A percentile compares a stretch with the other conserved stretches of the same genome.
Evolutionary conservation across 2,888 invertebrate genomes (phyloP).

Genomic region (Apodemia duryi): DNA sequence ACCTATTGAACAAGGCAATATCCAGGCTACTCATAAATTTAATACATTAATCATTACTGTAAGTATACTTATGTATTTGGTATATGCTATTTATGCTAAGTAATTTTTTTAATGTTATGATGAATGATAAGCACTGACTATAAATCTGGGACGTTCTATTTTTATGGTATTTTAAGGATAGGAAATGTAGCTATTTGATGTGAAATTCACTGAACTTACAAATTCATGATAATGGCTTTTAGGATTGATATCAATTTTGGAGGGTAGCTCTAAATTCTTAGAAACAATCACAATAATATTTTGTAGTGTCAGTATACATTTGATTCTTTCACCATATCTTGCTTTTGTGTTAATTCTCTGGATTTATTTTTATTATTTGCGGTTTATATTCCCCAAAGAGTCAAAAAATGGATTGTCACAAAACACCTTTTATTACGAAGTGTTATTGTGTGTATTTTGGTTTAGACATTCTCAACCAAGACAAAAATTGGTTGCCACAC

Average conservation of each 20-base stretch:
- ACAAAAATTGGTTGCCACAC: background rate
- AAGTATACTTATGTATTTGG: conserved; percentile 39
- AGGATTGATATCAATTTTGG: background rate
- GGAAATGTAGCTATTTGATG: no score
- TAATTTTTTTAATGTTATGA: no score
- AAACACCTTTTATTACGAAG: background rate
- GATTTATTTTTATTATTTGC: background rate
- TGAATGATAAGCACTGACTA: no score
- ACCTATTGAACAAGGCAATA: conserved; percentile 80
- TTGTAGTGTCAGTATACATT: background rate
- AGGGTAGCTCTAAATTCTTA: background rate
- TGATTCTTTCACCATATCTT: background rate
- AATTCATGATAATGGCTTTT: no score
- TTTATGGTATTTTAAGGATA: no score
- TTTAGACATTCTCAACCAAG: background rate
- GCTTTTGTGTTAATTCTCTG: no score
- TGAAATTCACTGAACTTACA: no score
- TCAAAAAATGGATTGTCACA: background rate
- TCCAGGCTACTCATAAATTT: conserved; percentile 84
- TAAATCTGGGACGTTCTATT: no score
- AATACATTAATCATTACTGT: conserved; percentile 88
- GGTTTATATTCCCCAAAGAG: background rate
- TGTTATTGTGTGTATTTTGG: background rate
- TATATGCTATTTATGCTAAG: no score
- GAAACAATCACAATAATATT: background rate